phyloP scores from a whole-genome alignment of 2,888 invertebrate genomes.

The Apodemia mormo region DNA sequence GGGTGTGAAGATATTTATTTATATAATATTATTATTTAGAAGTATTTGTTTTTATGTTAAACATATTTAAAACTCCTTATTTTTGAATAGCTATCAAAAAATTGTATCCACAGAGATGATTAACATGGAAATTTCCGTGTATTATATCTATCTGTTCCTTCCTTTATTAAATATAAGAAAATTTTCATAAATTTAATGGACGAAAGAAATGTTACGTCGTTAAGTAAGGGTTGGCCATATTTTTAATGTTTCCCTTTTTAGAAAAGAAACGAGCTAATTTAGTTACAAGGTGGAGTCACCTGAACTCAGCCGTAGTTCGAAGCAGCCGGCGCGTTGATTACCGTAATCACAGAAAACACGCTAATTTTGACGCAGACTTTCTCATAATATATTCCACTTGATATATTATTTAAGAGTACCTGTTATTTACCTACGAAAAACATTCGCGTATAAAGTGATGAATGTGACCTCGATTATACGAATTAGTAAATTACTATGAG shows the following conservation, averaged over 20 bases:
- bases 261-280: slow-evolving; percentile 68
- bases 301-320: slow-evolving; percentile 61
- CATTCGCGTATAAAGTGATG: background rate
- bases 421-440: background rate
- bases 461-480: background rate
- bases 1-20: too few species aligned
- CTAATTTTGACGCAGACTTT: slow-evolving; percentile 71
- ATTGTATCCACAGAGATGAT: too few species aligned
- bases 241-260: slow-evolving; percentile 50
- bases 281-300: slow-evolving; percentile 65
- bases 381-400: slow-evolving; percentile 20
- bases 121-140: too few species aligned
- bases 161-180: too few species aligned
- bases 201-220: slow-evolving; percentile 19
- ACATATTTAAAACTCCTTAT: too few species aligned
- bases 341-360: slow-evolving; percentile 79
- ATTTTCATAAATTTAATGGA: slow-evolving; percentile 5
- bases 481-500: too few species aligned
- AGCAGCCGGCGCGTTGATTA: slow-evolving; percentile 76
- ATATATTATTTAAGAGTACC: slow-evolving; percentile 9
- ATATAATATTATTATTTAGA: too few species aligned
- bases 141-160: too few species aligned
- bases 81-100: too few species aligned
- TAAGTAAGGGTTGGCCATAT: slow-evolving; percentile 28
- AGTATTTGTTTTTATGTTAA: too few species aligned